These are phyloP conservation scores for Todiramphus chloris DNA, from an alignment of 2,113 vertebrate species.

Conservation along the genomic window DNA sequence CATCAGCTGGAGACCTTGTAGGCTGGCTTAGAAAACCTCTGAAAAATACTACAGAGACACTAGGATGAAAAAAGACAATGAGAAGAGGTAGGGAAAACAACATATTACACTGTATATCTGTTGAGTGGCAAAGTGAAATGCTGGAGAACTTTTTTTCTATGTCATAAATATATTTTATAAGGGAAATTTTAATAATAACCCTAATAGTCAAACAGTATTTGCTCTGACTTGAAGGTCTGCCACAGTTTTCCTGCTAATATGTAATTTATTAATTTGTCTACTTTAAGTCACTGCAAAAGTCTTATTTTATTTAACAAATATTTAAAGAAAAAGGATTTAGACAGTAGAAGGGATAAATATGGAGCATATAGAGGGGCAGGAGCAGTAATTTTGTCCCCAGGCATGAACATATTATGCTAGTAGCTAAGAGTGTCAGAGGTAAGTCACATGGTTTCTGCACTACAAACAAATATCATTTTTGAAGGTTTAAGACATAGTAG, in stretches of 20 bases:
- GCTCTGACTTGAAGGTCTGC: not conserved
- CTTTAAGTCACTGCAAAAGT: not conserved
- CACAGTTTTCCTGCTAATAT: not conserved
- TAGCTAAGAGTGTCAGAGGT: not conserved
- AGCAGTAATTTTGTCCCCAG: not conserved
- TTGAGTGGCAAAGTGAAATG: not conserved
- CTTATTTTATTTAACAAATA: not conserved
- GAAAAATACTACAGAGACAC: not conserved
- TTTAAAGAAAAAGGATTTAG: not conserved
- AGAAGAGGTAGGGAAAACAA: not conserved
- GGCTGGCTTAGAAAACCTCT: not conserved
- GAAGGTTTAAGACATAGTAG: not conserved
- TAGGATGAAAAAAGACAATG: not conserved
- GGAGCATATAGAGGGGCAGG: not conserved
- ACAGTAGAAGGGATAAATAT: not conserved
- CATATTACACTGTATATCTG: not conserved
- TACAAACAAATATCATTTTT: not conserved
- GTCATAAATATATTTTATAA: not conserved
- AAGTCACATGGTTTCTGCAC: not conserved
- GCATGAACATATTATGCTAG: not conserved
- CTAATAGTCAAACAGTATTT: not conserved
- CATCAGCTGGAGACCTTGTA: not conserved
- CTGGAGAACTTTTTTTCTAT: not conserved
- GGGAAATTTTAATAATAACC: not conserved
- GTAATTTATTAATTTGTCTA: not conserved